Evolutionary conservation across 2,888 invertebrate species (phyloP).

Genomic region (Argyra leucocephala): DNA sequence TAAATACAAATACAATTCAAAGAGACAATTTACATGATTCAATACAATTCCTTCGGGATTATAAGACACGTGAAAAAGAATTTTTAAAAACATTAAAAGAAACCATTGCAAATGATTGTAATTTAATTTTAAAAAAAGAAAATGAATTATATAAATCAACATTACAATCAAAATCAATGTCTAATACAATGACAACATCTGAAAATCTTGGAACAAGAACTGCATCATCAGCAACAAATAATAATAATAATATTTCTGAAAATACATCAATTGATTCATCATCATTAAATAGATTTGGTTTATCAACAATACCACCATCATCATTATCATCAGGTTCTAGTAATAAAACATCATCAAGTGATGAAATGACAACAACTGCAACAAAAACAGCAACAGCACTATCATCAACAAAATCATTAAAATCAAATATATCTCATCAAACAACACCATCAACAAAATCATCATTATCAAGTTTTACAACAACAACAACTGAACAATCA

Average conservation of each 20-base stretch:
- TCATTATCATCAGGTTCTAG: no score
- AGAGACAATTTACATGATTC: conserved; percentile 25
- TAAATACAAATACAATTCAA: conserved; percentile 23
- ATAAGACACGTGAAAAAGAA: conserved; percentile 31
- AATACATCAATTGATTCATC: background rate
- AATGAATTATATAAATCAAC: conserved; percentile 17
- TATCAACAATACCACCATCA: no score
- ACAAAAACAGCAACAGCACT: background rate
- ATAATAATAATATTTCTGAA: background rate
- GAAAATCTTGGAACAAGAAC: background rate
- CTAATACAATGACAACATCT: background rate
- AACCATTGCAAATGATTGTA: conserved; percentile 29
- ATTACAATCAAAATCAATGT: background rate
- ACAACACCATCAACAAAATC: conserved; percentile 17
- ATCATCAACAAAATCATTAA: conserved; percentile 19
- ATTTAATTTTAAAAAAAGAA: conserved; percentile 22
- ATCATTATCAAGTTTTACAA: background rate
- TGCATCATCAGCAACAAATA: background rate
- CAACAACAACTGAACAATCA: conserved; percentile 9
- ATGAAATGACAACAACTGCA: background rate
- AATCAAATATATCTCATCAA: conserved; percentile 20
- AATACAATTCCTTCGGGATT: conserved; percentile 31
- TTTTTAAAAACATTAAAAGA: conserved; percentile 32
- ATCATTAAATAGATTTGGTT: no score
- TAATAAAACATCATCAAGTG: no score